These are phyloP conservation scores for Contarinia nasturtii DNA, from an alignment of 1,140 invertebrate genomes.

Conservation along the genomic window DNA sequence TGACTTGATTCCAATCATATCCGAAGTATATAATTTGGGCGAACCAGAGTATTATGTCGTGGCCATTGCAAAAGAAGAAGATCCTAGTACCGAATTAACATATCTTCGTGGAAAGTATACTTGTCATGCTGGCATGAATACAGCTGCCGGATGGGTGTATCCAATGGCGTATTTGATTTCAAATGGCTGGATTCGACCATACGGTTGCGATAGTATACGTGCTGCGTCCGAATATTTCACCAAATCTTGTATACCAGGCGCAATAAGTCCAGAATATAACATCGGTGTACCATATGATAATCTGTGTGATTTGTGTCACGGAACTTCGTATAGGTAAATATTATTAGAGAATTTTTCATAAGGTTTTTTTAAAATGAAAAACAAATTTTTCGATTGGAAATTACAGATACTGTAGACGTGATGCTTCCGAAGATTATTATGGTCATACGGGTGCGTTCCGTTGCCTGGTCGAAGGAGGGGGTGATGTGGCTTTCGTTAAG, in stretches of 20 bases:
- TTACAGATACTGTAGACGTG: slow-evolving; percentile 52
- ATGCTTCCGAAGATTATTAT: slow-evolving; percentile 75
- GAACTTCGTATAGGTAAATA: slow-evolving; percentile 53
- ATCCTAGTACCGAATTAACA: slow-evolving; percentile 67
- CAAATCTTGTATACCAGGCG: slow-evolving; percentile 78
- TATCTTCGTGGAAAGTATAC: slow-evolving; percentile 77
- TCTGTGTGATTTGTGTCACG: slow-evolving; percentile 87
- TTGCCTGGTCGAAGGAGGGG: slow-evolving; percentile 86
- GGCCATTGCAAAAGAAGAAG: slow-evolving; percentile 77
- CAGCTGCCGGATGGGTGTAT: slow-evolving; percentile 88
- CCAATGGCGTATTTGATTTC: slow-evolving; percentile 83
- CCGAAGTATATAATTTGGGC: slow-evolving; percentile 74
- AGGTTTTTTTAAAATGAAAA: neutral
- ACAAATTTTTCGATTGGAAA: slow-evolving; percentile 7
- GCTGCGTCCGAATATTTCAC: slow-evolving; percentile 85
- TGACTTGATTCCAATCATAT: slow-evolving; percentile 67
- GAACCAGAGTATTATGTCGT: slow-evolving; percentile 83
- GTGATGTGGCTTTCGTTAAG: slow-evolving; percentile 87
- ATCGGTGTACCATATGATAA: slow-evolving; percentile 65
- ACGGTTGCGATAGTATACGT: slow-evolving; percentile 74
- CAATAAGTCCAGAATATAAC: slow-evolving; percentile 68
- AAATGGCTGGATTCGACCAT: slow-evolving; percentile 80
- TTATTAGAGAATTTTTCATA: neutral
- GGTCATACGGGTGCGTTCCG: slow-evolving; percentile 78
- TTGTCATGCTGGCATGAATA: slow-evolving; percentile 82